A percentile compares a stretch with the other conserved stretches of the same genome.
phyloP scores from a whole-genome alignment of 2,113 vertebrate species.

The Urocolius indicus region DNA sequence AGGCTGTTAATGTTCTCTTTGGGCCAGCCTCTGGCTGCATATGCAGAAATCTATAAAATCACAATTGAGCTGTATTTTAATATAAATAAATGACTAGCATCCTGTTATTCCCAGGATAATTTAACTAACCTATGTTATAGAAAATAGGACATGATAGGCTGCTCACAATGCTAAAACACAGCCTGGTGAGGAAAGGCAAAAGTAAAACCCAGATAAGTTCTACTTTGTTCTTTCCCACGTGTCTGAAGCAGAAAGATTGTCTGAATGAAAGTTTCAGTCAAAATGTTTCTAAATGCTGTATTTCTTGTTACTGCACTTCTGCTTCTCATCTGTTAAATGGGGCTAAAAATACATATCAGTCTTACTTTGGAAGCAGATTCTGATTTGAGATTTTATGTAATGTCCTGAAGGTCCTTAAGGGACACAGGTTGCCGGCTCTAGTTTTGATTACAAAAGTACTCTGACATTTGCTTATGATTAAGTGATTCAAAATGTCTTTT shows the following conservation, averaged over 20 bases:
- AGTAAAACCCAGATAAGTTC: background rate
- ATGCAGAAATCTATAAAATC: background rate
- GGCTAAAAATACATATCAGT: background rate
- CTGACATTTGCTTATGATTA: conserved; percentile 50
- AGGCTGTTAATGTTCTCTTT: background rate
- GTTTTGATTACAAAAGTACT: conserved; percentile 39
- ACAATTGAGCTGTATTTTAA: background rate
- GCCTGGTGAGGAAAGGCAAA: background rate
- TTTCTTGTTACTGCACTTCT: background rate
- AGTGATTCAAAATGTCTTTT: background rate
- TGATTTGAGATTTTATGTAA: background rate
- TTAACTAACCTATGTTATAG: background rate
- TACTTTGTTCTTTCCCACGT: background rate
- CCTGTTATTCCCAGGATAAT: background rate
- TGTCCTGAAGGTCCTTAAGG: background rate
- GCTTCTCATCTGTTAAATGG: background rate
- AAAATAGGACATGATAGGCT: background rate
- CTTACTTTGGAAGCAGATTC: background rate
- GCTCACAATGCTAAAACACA: background rate
- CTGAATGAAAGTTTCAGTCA: background rate
- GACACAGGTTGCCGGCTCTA: background rate
- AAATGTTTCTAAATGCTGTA: background rate
- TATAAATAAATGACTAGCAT: background rate
- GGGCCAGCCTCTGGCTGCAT: background rate
- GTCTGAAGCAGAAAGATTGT: background rate